Evolutionary conservation across 2,888 invertebrate species (phyloP).

Genomic region (Hydropsyche betteni): DNA sequence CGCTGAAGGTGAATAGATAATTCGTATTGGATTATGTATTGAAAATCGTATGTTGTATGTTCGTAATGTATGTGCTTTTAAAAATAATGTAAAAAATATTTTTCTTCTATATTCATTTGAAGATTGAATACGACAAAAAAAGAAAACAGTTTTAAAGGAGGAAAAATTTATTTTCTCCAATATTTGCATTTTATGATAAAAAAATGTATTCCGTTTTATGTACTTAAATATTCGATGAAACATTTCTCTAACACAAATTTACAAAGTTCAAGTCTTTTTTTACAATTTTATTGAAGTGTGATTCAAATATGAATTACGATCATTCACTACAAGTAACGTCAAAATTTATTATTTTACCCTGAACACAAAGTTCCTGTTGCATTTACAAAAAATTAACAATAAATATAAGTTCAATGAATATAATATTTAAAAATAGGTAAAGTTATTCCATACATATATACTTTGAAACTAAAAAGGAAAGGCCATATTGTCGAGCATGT

Average conservation of each 20-base stretch:
- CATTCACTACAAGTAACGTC: slow-evolving; percentile 36
- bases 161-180: slow-evolving; percentile 26
- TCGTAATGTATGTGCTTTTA: neutral
- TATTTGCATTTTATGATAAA: slow-evolving; percentile 28
- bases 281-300: slow-evolving; percentile 42
- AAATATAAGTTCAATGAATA: too few species aligned
- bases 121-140: neutral
- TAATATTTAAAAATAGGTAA: too few species aligned
- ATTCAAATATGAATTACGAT: slow-evolving; percentile 52
- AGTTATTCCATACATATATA: too few species aligned
- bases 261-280: slow-evolving; percentile 43
- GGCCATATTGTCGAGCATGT: too few species aligned
- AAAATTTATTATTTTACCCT: slow-evolving; percentile 18
- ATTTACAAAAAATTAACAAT: neutral
- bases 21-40: neutral
- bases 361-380: slow-evolving; percentile 9
- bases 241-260: slow-evolving; percentile 45
- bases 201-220: slow-evolving; percentile 45
- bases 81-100: too few species aligned
- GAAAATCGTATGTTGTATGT: neutral
- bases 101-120: neutral
- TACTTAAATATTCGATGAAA: slow-evolving; percentile 43
- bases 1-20: neutral
- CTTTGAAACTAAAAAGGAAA: too few species aligned
- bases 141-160: neutral